These are phyloP conservation scores for Dimorphilus gyrociliatus DNA, from an alignment of 2,888 invertebrate genomes.

Conservation along the genomic window DNA sequence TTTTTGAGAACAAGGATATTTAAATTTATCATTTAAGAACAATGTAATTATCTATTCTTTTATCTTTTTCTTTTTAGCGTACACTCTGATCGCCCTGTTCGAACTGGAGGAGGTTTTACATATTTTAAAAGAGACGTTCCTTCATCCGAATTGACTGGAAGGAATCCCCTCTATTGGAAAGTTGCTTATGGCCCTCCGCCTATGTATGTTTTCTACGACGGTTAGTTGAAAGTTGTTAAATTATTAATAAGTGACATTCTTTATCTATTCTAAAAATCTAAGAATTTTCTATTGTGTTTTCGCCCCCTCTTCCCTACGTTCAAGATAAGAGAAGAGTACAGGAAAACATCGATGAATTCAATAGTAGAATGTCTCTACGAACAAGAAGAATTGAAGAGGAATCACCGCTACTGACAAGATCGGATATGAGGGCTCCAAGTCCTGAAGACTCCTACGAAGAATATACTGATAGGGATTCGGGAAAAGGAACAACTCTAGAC, in stretches of 20 bases:
- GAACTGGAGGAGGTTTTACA: slow-evolving; percentile 29
- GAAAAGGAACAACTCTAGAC: slow-evolving; percentile 2
- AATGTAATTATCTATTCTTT: neutral
- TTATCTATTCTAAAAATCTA: too few species aligned
- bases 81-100: slow-evolving; percentile 19
- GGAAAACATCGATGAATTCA: too few species aligned
- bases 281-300: too few species aligned
- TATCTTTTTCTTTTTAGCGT: slow-evolving; percentile 13
- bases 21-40: neutral
- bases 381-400: too few species aligned
- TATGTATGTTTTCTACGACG: slow-evolving; percentile 6
- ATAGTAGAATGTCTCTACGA: too few species aligned
- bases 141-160: slow-evolving; percentile 10
- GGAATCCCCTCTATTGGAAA: slow-evolving; percentile 21
- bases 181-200: slow-evolving; percentile 2
- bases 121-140: slow-evolving; percentile 23
- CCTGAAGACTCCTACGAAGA: too few species aligned
- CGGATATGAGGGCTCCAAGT: too few species aligned
- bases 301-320: too few species aligned
- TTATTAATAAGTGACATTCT: neutral
- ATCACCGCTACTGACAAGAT: too few species aligned
- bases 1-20: slow-evolving; percentile 1
- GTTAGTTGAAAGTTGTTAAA: slow-evolving; percentile 3
- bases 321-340: too few species aligned
- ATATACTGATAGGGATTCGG: slow-evolving; percentile 5